phyloP scores from a whole-genome alignment of 2,888 invertebrate genomes.

The Chymomyza caudatula region DNA sequence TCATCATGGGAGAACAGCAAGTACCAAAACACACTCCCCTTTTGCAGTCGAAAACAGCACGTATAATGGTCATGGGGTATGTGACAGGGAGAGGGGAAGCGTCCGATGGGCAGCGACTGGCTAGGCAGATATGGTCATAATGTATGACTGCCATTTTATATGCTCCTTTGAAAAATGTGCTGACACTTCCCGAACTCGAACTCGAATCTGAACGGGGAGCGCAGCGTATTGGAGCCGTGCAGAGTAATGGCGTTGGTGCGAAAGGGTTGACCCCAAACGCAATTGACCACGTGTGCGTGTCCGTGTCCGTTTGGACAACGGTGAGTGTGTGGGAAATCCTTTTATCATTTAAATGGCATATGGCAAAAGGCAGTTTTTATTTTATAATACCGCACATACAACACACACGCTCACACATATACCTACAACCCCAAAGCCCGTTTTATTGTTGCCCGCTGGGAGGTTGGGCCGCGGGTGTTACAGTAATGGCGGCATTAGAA shows the following conservation, averaged over 20 bases:
- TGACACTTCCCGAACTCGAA: slow-evolving; percentile 58
- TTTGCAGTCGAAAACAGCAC: background rate
- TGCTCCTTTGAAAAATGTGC: slow-evolving; percentile 72
- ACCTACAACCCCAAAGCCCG: background rate
- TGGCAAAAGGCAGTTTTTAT: slow-evolving; percentile 71
- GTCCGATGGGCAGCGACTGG: slow-evolving; percentile 3
- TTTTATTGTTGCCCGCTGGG: background rate
- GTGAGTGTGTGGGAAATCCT: slow-evolving; percentile 52
- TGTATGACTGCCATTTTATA: slow-evolving; percentile 68
- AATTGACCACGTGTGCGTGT: slow-evolving; percentile 71
- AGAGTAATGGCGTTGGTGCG: slow-evolving; percentile 67
- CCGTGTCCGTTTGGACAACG: slow-evolving; percentile 44
- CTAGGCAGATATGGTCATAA: slow-evolving; percentile 68
- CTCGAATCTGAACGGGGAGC: slow-evolving; percentile 16
- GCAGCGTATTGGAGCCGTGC: slow-evolving; percentile 22
- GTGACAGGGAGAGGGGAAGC: background rate
- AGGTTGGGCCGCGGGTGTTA: background rate
- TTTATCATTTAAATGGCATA: slow-evolving; percentile 74
- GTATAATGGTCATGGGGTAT: background rate
- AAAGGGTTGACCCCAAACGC: slow-evolving; percentile 74
- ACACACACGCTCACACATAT: background rate
- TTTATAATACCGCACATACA: slow-evolving; percentile 53
- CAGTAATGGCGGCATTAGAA: slow-evolving; percentile 12
- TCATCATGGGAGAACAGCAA: background rate
- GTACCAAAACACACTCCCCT: background rate